A percentile compares a stretch with the other conserved stretches of the same genome.
These are phyloP conservation scores for Steinernema hermaphroditum DNA, from an alignment of 2,888 invertebrate genomes.

Conservation along the genomic window DNA sequence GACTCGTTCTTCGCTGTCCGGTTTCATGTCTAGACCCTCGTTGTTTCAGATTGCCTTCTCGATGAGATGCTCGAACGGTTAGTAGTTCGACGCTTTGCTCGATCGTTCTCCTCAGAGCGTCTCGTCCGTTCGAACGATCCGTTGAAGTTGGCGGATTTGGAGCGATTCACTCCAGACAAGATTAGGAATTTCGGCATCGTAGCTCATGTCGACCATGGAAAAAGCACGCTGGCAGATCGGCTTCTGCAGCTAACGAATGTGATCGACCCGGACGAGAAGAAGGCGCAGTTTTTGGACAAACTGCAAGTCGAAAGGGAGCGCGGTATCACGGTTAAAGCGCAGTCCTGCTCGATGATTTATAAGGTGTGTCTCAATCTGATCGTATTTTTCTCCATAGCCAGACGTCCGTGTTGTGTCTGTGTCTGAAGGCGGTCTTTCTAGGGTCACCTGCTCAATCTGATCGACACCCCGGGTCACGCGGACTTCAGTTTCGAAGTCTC, in stretches of 20 bases:
- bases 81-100: background rate
- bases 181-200: slow-evolving; percentile 95
- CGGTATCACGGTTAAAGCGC: slow-evolving; percentile 97
- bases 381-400: no score
- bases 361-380: slow-evolving; percentile 66
- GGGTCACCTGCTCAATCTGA: slow-evolving; percentile 77
- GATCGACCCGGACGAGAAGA: slow-evolving; percentile 38
- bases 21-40: no score
- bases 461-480: slow-evolving; percentile 95
- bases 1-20: no score
- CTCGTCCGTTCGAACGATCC: slow-evolving; percentile 31
- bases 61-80: slow-evolving; percentile 1
- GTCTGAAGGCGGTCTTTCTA: slow-evolving; percentile 28
- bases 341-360: slow-evolving; percentile 82
- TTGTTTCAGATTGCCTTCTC: no score
- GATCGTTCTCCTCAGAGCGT: slow-evolving; percentile 11
- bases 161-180: slow-evolving; percentile 52
- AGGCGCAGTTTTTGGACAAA: slow-evolving; percentile 48
- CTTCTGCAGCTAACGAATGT: slow-evolving; percentile 85
- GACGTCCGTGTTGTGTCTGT: background rate
- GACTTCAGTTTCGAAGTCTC: slow-evolving; percentile 95
- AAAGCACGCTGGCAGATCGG: slow-evolving; percentile 92
- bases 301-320: slow-evolving; percentile 84
- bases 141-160: slow-evolving; percentile 24
- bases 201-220: slow-evolving; percentile 98